phyloP scores from a whole-genome alignment of 2,888 invertebrate species.

The Limulus polyphemus region DNA sequence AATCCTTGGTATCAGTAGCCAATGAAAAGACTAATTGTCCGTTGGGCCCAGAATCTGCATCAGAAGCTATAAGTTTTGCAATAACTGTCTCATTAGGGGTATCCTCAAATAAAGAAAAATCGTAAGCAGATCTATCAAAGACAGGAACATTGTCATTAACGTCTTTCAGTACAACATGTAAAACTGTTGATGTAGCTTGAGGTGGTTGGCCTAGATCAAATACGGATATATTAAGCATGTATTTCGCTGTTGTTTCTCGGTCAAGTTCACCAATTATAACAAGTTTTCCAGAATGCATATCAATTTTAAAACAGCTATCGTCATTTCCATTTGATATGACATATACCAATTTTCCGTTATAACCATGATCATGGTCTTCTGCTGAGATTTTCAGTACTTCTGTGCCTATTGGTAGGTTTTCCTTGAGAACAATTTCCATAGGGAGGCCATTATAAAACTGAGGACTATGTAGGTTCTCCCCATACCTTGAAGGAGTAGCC shows the following conservation, averaged over 20 bases:
- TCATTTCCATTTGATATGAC: slow-evolving; percentile 60
- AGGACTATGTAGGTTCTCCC: slow-evolving; percentile 73
- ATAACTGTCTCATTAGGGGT: slow-evolving; percentile 73
- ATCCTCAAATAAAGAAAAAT: slow-evolving; percentile 72
- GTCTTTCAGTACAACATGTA: slow-evolving; percentile 67
- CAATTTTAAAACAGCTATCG: slow-evolving; percentile 72
- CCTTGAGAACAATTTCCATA: slow-evolving; percentile 56
- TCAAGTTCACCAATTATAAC: slow-evolving; percentile 76
- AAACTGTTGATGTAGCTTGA: slow-evolving; percentile 58
- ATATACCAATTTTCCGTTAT: slow-evolving; percentile 81
- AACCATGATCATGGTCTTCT: slow-evolving; percentile 73
- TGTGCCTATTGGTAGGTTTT: slow-evolving; percentile 63
- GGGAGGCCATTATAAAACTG: slow-evolving; percentile 68
- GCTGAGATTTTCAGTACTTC: slow-evolving; percentile 47
- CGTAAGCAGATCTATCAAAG: slow-evolving; percentile 56
- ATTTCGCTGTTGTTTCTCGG: slow-evolving; percentile 68
- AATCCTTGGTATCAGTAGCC: slow-evolving; percentile 59
- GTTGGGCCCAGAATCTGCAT: slow-evolving; percentile 70
- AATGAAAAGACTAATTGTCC: slow-evolving; percentile 59
- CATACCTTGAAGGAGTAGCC: slow-evolving; percentile 64
- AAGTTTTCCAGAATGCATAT: slow-evolving; percentile 71
- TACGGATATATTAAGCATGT: slow-evolving; percentile 71
- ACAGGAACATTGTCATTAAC: slow-evolving; percentile 83
- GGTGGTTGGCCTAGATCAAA: slow-evolving; percentile 73
- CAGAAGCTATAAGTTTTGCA: slow-evolving; percentile 67